Base-by-base conservation (phyloP, 2,113 vertebrate species). In the Pithys albifrons region DNA sequence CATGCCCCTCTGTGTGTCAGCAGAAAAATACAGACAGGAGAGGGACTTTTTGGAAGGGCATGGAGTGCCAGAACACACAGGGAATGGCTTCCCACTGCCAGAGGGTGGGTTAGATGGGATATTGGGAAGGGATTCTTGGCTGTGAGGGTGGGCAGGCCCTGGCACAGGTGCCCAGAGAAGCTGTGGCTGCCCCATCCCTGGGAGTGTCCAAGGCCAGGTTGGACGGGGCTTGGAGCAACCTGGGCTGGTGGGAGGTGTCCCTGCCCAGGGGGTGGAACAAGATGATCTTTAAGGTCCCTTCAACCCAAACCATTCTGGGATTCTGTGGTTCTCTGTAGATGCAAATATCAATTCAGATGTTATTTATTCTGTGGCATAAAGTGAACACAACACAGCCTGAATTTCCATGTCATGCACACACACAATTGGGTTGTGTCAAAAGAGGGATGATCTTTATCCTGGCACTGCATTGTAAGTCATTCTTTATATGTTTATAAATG, bases 401-500 rank as follows among this genome's bases (percentile, higher is more conserved):
- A 25, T 59, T 69, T 19, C 12, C 41, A 19, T 29, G 16, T 0
- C 4, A 9, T 24, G 4, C 3, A 4, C 2, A 3, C 7, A 10
- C 24, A 39, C 3, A 14, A 25, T 19, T 24, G 35, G 2, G 1
- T 24, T 5, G 1, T 3, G 12, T 7, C 43, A 48, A 84, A 75
- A 1, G 29, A 69, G 19, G 29, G 35, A 4, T 2, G 7, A 10
- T 39, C 29, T 67, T 84, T 46, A 7, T 23, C 39, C 33, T 48
- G 62, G 39, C 35, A 19, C 39, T 27, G 0, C 1, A 0, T 4
- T 54, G 17, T 8, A n/a, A 76, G 52, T 23, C 15, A 27, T 37
- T 35, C 39, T 23, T 14, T 6, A 22, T 5, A 0, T 3, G 4
- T 25, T 46, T 39, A 0, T 9, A 15, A 3, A 0, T 5, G 27